Base-by-base conservation (phyloP, 53 echinoderm and acorn worm genomes). In the Luidia sarsii region DNA sequence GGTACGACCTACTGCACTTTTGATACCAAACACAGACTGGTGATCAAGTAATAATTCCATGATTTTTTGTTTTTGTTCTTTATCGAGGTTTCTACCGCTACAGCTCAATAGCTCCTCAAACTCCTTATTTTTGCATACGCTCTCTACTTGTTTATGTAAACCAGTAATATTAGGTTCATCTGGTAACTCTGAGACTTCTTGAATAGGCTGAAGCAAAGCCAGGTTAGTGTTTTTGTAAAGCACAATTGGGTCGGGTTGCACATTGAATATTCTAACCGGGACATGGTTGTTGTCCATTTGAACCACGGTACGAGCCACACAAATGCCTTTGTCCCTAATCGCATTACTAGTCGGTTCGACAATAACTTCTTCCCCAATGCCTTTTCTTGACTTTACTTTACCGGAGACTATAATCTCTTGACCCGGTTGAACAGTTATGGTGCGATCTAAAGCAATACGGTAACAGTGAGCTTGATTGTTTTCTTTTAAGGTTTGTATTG, bases 1-100 rank as follows among this genome's bases (percentile, higher is more conserved):
- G 0, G 87, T 87, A 21, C 45, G 54, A 23, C 80, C 87, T 16
- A 87, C 34, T 30, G 71, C 84, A 37, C 5, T 48, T 33, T 67
- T 73, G 10, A 32, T 71, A 23, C 64, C 68, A 84, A 84, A 84
- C 16, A 84, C 64, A 35, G 71, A 71, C 63, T 84, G 84, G 50
- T 72, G 63, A 24, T 84, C 39, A 11, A 18, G 2, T 16, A 84
- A 51, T 24, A 84, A 37, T 18, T 84, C 70, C 10, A 55, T 53
- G 13, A 83, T 70, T 31, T 25, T 30, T 37, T 39, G 25, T 18
- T 57, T 68, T 31, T 70, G 27, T 18, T 16, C 36, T 33, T 63
- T 3, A 29, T 79, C 80, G 3, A 21, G 13, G 7, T 8, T 13
- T 43, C 43, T 43, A 13, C 43, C 13, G 43, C 7, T 43, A 43